A percentile compares a stretch with the other conserved stretches of the same genome.
Conservation (phyloP, 2,888 invertebrate genomes). For the Micropterix aruncella region DNA sequence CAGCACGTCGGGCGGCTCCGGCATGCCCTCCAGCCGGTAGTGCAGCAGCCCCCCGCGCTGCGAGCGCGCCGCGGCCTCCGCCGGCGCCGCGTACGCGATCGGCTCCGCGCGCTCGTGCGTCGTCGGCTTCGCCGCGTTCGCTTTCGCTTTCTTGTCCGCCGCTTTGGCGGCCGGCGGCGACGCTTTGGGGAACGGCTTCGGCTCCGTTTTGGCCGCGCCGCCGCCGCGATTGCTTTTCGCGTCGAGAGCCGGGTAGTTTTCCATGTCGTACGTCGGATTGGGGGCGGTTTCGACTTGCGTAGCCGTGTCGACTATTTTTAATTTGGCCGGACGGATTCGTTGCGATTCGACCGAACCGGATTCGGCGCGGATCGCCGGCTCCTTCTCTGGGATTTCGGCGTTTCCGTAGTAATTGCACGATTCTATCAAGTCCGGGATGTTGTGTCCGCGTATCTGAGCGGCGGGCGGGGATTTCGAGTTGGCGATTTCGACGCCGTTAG, state of each 20-base stretch:
- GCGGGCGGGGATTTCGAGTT: constrained; percentile 1
- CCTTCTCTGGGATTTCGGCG: constrained; percentile 15
- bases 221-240: constrained; percentile 10
- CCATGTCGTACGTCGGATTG: constrained; percentile 16
- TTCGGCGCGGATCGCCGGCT: neutral
- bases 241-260: constrained; percentile 29
- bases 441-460: constrained; percentile 19
- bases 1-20: constrained; percentile 23
- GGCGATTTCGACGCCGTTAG: neutral
- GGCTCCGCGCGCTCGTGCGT: neutral
- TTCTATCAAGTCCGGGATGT: constrained; percentile 38
- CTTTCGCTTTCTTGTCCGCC: neutral
- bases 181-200: neutral
- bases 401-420: constrained; percentile 36
- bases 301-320: constrained; percentile 12
- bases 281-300: constrained; percentile 15
- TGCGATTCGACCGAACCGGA: constrained; percentile 6
- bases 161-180: neutral
- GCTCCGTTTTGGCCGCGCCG: constrained; percentile 2
- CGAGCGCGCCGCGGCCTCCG: neutral
- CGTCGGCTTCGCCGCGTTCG: neutral
- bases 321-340: constrained; percentile 12
- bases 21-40: constrained; percentile 9
- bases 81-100: neutral
- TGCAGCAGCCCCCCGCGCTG: constrained; percentile 3